phyloP scores from a whole-genome alignment of 2,888 invertebrate genomes.

The Aquatica leii region DNA sequence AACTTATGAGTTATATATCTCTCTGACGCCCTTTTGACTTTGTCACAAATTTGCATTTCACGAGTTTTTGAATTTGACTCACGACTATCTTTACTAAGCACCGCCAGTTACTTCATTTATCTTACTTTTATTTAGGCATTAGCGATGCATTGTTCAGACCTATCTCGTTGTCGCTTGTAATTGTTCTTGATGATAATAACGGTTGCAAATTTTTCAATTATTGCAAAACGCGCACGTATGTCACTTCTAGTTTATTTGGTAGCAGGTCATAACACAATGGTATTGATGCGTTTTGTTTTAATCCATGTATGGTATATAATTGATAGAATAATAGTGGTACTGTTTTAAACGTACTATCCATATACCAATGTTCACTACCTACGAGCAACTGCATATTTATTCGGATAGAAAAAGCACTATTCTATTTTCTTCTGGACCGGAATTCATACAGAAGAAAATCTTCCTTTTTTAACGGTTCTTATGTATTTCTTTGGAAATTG shows the following conservation, averaged over 20 bases:
- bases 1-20: too few species aligned
- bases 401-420: neutral
- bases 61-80: too few species aligned
- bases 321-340: slow-evolving; percentile 22
- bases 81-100: too few species aligned
- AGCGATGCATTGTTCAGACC: neutral
- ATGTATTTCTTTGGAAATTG: neutral
- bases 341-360: slow-evolving; percentile 39
- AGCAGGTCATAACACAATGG: slow-evolving; percentile 37
- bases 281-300: slow-evolving; percentile 16
- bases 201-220: slow-evolving; percentile 18
- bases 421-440: slow-evolving; percentile 1
- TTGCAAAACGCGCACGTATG: slow-evolving; percentile 18
- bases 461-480: neutral
- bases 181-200: neutral
- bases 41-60: too few species aligned
- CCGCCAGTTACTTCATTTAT: too few species aligned
- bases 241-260: slow-evolving; percentile 28
- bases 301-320: neutral
- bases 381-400: slow-evolving; percentile 8
- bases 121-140: too few species aligned
- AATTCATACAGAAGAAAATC: slow-evolving; percentile 14
- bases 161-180: neutral
- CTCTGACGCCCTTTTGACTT: too few species aligned
- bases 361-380: slow-evolving; percentile 31